Evolutionary conservation across 2,888 invertebrate genomes (phyloP).

Genomic region (Sarcophaga carnaria): DNA sequence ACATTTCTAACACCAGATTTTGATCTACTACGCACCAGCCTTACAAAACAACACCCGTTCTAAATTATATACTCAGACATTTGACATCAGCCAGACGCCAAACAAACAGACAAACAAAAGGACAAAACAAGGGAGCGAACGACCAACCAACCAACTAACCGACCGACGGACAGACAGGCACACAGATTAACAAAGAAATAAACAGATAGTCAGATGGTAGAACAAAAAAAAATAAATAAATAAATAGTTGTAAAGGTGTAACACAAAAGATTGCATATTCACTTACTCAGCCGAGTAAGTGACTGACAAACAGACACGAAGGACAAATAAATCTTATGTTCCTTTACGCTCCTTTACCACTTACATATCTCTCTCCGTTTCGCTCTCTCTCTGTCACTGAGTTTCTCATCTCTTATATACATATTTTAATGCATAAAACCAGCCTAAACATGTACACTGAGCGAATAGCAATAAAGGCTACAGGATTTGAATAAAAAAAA

Average conservation of each 20-base stretch:
- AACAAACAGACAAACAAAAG: slow-evolving; percentile 38
- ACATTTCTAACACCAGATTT: slow-evolving; percentile 61
- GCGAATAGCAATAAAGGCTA: too few relatives aligned
- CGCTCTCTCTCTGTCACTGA: background rate
- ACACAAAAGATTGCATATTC: slow-evolving; percentile 30
- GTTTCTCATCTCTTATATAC: background rate
- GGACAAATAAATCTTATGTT: slow-evolving; percentile 53
- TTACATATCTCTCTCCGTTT: slow-evolving; percentile 4
- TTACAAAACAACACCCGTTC: slow-evolving; percentile 17
- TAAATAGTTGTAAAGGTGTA: background rate
- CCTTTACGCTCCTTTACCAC: background rate
- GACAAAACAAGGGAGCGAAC: background rate
- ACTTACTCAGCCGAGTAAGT: slow-evolving; percentile 22
- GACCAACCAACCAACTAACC: too few relatives aligned
- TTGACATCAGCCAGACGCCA: slow-evolving; percentile 45
- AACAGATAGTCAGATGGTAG: background rate
- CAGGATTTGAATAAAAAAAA: too few relatives aligned
- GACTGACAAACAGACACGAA: slow-evolving; percentile 44
- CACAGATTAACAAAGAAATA: background rate
- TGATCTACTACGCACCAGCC: slow-evolving; percentile 31
- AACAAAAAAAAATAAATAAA: background rate
- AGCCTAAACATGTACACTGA: too few relatives aligned
- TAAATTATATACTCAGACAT: slow-evolving; percentile 60
- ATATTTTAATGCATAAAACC: background rate
- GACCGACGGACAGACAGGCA: slow-evolving; percentile 38